A percentile compares a stretch with the other conserved stretches of the same genome.
These are phyloP conservation scores for Ectemnius cavifrons DNA, from an alignment of 2,888 invertebrate genomes.

Conservation along the genomic window DNA sequence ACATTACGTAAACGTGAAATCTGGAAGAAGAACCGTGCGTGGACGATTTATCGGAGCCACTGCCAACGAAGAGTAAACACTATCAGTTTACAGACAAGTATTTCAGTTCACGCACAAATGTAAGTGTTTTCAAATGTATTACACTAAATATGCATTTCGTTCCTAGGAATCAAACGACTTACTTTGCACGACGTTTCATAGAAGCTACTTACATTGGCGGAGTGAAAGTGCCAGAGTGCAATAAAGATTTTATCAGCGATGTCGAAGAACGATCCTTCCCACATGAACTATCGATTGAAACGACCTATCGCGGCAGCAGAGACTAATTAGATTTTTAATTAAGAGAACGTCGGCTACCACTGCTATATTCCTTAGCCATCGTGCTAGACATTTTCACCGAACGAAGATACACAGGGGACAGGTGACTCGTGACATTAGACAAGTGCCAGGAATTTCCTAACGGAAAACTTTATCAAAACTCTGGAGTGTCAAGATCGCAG, in stretches of 20 bases:
- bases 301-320: no score
- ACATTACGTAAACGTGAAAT: background rate
- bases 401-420: no score
- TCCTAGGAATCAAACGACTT: background rate
- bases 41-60: background rate
- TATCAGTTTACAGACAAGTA: background rate
- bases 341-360: no score
- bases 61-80: background rate
- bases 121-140: background rate
- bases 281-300: background rate
- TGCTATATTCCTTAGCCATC: no score
- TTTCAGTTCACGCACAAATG: background rate
- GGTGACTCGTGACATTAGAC: background rate
- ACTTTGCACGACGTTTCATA: background rate
- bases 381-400: no score
- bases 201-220: background rate
- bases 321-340: no score
- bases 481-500: background rate
- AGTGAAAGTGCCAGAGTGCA: background rate
- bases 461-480: background rate
- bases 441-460: background rate
- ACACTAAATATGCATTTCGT: background rate
- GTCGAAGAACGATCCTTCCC: background rate
- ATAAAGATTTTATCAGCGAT: conserved; percentile 3
- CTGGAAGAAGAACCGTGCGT: background rate